A percentile compares a stretch with the other conserved stretches of the same genome.
phyloP scores from a whole-genome alignment of 2,797 vertebrate species.

The Nasua narica region DNA sequence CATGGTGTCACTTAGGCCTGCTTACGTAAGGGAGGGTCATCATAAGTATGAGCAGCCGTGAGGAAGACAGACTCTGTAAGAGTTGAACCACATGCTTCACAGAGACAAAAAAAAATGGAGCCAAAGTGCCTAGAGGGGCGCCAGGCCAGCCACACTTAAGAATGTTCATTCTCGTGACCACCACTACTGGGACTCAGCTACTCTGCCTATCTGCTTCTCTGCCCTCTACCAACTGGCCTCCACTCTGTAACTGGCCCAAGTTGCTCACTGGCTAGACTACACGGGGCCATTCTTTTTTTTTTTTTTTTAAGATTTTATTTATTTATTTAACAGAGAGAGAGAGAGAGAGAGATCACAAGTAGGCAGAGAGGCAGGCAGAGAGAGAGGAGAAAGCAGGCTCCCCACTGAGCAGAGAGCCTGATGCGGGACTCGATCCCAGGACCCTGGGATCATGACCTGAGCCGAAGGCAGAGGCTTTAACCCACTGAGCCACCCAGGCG shows the following conservation, averaged over 20 bases:
- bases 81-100: neutral
- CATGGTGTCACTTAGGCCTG: rapidly evolving
- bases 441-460: too few species aligned
- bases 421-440: too few species aligned
- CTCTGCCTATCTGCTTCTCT: neutral
- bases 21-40: neutral
- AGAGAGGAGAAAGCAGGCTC: too few species aligned
- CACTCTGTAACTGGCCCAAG: neutral
- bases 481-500: too few species aligned
- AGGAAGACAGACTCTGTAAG: neutral
- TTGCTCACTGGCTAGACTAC: neutral
- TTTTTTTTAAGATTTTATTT: too few species aligned
- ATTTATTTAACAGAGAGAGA: too few species aligned
- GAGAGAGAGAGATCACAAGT: too few species aligned
- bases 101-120: neutral
- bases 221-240: neutral
- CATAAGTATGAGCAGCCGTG: neutral
- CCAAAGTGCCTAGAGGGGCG: neutral
- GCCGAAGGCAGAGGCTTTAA: too few species aligned
- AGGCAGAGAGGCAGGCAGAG: too few species aligned
- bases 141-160: neutral
- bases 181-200: neutral
- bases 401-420: too few species aligned
- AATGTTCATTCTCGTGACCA: neutral
- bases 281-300: neutral